A percentile compares a stretch with the other conserved stretches of the same genome.
These are phyloP conservation scores for Galleria mellonella DNA, from an alignment of 1,140 invertebrate species.

Conservation along the genomic window DNA sequence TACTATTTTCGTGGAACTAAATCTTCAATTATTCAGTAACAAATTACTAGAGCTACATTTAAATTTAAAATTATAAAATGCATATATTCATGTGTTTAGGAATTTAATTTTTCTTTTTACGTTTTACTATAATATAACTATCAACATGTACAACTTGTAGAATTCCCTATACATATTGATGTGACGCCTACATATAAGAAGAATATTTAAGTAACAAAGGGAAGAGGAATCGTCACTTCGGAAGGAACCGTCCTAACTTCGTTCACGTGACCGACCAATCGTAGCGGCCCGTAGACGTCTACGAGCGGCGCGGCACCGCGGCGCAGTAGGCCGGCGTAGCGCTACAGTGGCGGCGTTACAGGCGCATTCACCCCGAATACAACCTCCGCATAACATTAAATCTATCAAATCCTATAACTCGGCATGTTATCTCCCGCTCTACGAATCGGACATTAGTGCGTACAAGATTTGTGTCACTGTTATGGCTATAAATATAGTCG, in stretches of 20 bases:
- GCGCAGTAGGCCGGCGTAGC: conserved; percentile 47
- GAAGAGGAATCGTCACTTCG: conserved; percentile 18
- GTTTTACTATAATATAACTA: too few relatives aligned
- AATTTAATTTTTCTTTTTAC: too few relatives aligned
- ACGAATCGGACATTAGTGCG: too few relatives aligned
- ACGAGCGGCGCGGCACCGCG: conserved; percentile 58
- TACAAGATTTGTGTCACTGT: neutral
- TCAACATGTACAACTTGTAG: too few relatives aligned
- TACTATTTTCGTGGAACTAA: too few relatives aligned
- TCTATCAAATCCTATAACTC: conserved; percentile 5
- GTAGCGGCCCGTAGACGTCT: conserved; percentile 48
- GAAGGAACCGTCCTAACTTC: conserved; percentile 14
- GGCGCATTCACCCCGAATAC: conserved; percentile 35
- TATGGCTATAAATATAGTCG: neutral
- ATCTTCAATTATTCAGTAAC: too few relatives aligned
- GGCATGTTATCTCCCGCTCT: too few relatives aligned
- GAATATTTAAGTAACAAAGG: conserved; percentile 5
- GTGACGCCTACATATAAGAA: too few relatives aligned
- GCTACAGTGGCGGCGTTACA: conserved; percentile 32
- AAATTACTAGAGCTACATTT: too few relatives aligned
- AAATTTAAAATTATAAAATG: too few relatives aligned
- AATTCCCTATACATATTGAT: too few relatives aligned
- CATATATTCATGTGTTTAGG: too few relatives aligned
- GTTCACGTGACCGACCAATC: conserved; percentile 26
- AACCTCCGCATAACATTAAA: conserved; percentile 25